Conservation (phyloP, 1,140 invertebrate species). For the Diabrotica undecimpunctata region DNA sequence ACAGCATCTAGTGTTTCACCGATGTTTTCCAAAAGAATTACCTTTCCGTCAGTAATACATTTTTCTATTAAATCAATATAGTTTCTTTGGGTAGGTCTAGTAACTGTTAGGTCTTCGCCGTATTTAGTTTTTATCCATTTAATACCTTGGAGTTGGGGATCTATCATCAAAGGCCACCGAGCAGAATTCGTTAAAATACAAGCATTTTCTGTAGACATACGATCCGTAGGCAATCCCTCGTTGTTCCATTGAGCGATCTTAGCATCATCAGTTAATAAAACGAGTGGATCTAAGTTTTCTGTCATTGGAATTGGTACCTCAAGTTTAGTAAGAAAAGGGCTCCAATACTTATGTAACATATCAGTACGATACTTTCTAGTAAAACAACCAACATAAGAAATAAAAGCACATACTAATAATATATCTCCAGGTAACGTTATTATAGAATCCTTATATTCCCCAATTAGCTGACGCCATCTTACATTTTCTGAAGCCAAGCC, state of each 20-base stretch:
- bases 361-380: slow-evolving; percentile 79
- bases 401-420: slow-evolving; percentile 85
- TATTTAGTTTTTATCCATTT: slow-evolving; percentile 92
- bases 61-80: slow-evolving; percentile 83
- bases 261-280: slow-evolving; percentile 85
- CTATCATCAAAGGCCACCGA: slow-evolving; percentile 92
- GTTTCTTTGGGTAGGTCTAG: slow-evolving; percentile 74
- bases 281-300: slow-evolving; percentile 72
- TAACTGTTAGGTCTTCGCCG: slow-evolving; percentile 65
- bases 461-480: slow-evolving; percentile 54
- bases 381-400: slow-evolving; percentile 94
- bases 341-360: slow-evolving; percentile 77
- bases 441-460: slow-evolving; percentile 53
- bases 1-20: slow-evolving; percentile 86
- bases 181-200: slow-evolving; percentile 85
- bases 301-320: slow-evolving; percentile 71
- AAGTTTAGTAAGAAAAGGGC: slow-evolving; percentile 64
- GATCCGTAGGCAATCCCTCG: slow-evolving; percentile 85
- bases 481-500: slow-evolving; percentile 91
- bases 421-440: slow-evolving; percentile 86
- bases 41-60: slow-evolving; percentile 69
- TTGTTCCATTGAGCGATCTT: slow-evolving; percentile 92
- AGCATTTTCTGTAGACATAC: slow-evolving; percentile 93
- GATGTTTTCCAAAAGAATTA: slow-evolving; percentile 85
- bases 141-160: slow-evolving; percentile 87